Evolutionary conservation across 2,888 invertebrate genomes (phyloP).

Genomic region (Carterocephalus palaemon): DNA sequence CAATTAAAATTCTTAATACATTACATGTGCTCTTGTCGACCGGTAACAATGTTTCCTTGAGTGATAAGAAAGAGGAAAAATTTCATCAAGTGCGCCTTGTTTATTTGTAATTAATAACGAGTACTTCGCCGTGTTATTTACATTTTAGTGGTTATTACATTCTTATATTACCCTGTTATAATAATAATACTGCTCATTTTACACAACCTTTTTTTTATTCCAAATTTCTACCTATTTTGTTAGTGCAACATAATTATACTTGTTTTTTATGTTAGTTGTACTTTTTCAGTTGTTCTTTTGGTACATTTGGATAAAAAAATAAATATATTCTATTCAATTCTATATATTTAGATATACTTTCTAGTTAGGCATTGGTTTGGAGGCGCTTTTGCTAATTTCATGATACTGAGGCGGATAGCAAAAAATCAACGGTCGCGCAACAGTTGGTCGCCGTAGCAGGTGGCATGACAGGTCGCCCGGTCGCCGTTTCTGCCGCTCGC

Average conservation of each 20-base stretch:
- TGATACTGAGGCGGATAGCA: conserved; percentile 58
- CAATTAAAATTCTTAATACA: too few species aligned
- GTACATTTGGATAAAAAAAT: too few species aligned
- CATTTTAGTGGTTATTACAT: neutral
- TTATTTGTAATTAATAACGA: conserved; percentile 14
- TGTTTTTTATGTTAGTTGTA: too few species aligned
- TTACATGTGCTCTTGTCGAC: too few species aligned
- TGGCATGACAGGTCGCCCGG: conserved; percentile 70
- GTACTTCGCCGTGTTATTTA: conserved; percentile 8
- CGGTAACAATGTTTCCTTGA: conserved; percentile 42
- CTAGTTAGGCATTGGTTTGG: conserved; percentile 27
- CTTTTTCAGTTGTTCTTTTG: too few species aligned
- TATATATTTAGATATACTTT: too few species aligned
- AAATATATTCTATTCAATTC: too few species aligned
- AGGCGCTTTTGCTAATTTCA: conserved; percentile 57
- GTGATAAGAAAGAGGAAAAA: conserved; percentile 52
- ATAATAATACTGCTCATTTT: too few species aligned
- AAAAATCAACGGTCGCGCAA: conserved; percentile 78
- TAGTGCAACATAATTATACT: too few species aligned
- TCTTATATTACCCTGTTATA: too few species aligned
- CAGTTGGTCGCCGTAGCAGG: conserved; percentile 73
- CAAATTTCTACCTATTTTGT: too few species aligned
- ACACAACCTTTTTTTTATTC: too few species aligned
- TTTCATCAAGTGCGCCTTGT: conserved; percentile 23
- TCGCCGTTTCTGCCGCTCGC: conserved; percentile 31